phyloP scores from a whole-genome alignment of 2,797 vertebrate genomes.

The Hirundo rustica region DNA sequence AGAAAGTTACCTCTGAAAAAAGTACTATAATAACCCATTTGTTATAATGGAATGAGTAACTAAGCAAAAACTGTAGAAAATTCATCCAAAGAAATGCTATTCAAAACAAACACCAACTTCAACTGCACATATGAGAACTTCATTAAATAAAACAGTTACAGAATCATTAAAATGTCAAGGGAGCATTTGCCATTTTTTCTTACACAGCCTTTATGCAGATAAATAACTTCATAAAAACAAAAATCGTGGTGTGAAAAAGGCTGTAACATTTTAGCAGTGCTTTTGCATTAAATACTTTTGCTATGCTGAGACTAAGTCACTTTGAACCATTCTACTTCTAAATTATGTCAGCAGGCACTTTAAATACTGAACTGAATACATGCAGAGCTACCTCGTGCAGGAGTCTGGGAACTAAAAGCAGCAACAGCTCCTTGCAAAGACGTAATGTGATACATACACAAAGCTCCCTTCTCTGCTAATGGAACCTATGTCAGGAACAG shows the following conservation, averaged over 20 bases:
- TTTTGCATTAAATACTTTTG: not conserved
- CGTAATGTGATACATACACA: rapidly evolving
- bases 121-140: not conserved
- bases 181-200: not conserved
- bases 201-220: not conserved
- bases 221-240: not conserved
- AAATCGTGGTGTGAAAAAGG: not conserved
- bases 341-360: not conserved
- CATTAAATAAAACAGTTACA: not conserved
- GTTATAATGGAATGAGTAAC: not conserved
- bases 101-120: not conserved
- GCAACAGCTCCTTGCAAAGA: not conserved
- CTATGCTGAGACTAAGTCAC: not conserved
- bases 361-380: not conserved
- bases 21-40: conserved; percentile 8
- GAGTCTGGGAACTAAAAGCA: not conserved
- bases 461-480: not conserved
- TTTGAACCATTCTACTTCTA: not conserved
- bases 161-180: not conserved
- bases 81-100: not conserved
- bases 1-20: conserved; percentile 31
- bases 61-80: not conserved
- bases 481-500: not conserved
- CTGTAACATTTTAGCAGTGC: not conserved
- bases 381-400: not conserved